Percentiles rank a stretch among this genome's conserved stretches.
phyloP scores from a whole-genome alignment of 1,140 invertebrate genomes.

The Zaprionus ghesquierei region DNA sequence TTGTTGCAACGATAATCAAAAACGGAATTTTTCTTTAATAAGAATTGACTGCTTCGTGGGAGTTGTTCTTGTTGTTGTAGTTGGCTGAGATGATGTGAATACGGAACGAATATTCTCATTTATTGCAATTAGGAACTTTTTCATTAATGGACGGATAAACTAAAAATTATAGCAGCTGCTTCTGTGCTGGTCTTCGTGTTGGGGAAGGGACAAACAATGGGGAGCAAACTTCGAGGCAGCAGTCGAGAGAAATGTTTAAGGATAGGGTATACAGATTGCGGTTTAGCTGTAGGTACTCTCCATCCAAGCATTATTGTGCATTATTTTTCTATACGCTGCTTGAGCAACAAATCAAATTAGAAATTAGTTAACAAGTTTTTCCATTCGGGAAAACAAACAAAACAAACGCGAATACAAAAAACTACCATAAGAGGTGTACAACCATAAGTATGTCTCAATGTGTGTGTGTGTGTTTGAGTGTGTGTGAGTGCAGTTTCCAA shows the following conservation, averaged over 20 bases:
- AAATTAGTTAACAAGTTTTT: slow-evolving; percentile 38
- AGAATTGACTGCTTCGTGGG: slow-evolving; percentile 50
- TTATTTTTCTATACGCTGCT: slow-evolving; percentile 13
- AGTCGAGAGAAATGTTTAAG: not conserved
- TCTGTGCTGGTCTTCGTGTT: not conserved
- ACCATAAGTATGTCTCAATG: slow-evolving; percentile 67
- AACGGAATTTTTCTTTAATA: slow-evolving; percentile 11
- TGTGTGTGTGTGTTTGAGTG: slow-evolving; percentile 27
- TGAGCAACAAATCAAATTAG: slow-evolving; percentile 45
- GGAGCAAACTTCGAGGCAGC: not conserved
- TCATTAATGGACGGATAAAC: slow-evolving; percentile 79
- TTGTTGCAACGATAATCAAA: slow-evolving; percentile 30
- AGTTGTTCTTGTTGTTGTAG: slow-evolving; percentile 28
- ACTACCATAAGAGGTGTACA: slow-evolving; percentile 65
- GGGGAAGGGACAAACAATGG: not conserved
- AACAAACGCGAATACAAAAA: slow-evolving; percentile 49
- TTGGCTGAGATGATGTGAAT: slow-evolving; percentile 50
- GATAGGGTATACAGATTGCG: slow-evolving; percentile 7
- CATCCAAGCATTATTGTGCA: not conserved
- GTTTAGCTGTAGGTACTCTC: not conserved
- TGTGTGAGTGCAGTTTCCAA: slow-evolving; percentile 46
- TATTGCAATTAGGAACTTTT: slow-evolving; percentile 81
- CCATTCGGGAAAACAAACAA: slow-evolving; percentile 24
- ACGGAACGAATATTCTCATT: slow-evolving; percentile 69
- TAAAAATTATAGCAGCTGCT: slow-evolving; percentile 63